Percentiles rank a stretch among this genome's conserved stretches.
Evolutionary conservation across 1,140 invertebrate genomes (phyloP).

Genomic region (Latrodectus geometricus): DNA sequence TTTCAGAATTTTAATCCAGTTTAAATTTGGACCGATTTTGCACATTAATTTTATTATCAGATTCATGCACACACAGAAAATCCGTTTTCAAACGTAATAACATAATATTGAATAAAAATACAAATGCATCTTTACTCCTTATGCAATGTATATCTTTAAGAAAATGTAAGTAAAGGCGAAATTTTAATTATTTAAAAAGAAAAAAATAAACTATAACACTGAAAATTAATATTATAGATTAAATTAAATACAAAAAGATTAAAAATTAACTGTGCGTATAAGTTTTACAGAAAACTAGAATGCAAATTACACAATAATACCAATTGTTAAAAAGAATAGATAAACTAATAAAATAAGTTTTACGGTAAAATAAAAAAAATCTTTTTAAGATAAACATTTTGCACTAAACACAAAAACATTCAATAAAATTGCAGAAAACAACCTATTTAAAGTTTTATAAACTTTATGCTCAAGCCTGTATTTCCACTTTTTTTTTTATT

Average conservation of each 20-base stretch:
- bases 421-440: constrained; percentile 2
- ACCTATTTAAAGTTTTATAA: constrained; percentile 8
- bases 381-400: not conserved
- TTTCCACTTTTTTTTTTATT: not conserved
- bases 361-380: not conserved
- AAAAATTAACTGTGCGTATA: not conserved
- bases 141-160: no score
- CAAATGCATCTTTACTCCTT: no score
- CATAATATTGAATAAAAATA: no score
- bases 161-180: no score
- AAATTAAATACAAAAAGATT: not conserved
- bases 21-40: no score
- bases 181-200: not conserved
- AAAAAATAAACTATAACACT: not conserved
- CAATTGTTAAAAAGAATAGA: not conserved
- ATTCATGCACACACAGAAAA: no score
- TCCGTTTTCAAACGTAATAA: no score
- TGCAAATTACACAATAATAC: no score
- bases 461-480: constrained; percentile 3
- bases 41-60: no score
- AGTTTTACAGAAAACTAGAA: not conserved
- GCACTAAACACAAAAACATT: not conserved
- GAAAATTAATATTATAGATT: not conserved
- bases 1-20: no score
- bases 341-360: not conserved